A percentile compares a stretch with the other conserved stretches of the same genome.
phyloP scores from a whole-genome alignment of 2,888 invertebrate genomes.

The Standfussiana lucernea region DNA sequence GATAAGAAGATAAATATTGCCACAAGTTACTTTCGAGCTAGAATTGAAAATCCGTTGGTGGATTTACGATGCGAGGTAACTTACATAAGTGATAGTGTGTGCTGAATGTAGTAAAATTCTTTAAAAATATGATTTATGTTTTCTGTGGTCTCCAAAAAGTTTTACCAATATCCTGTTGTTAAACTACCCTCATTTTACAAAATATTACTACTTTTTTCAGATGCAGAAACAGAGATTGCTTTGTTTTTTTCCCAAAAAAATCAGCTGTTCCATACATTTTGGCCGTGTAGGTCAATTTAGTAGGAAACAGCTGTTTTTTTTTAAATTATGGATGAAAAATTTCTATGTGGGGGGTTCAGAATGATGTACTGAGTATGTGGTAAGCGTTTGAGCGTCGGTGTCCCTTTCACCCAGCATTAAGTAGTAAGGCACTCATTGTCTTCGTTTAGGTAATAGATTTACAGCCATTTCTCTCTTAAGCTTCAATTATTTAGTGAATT shows the following conservation, averaged over 20 bases:
- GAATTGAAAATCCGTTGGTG: constrained; percentile 76
- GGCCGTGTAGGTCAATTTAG: too few relatives aligned
- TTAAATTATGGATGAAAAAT: too few relatives aligned
- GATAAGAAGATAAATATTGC: constrained; percentile 79
- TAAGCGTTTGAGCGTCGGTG: too few relatives aligned
- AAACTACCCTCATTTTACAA: constrained; percentile 47
- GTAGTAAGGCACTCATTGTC: not conserved
- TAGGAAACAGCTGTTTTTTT: too few relatives aligned
- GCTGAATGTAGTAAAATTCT: not conserved
- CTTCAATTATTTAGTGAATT: not conserved
- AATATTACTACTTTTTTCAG: too few relatives aligned
- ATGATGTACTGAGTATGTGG: too few relatives aligned
- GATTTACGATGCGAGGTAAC: constrained; percentile 83
- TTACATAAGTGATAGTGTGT: not conserved
- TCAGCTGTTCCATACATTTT: too few relatives aligned
- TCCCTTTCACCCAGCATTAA: not conserved
- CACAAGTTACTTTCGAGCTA: constrained; percentile 71
- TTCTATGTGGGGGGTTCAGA: too few relatives aligned
- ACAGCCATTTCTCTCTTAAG: not conserved
- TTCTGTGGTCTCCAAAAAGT: constrained; percentile 6
- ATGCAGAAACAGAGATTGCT: too few relatives aligned
- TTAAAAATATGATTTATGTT: not conserved
- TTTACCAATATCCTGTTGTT: constrained; percentile 9
- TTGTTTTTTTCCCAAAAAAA: too few relatives aligned
- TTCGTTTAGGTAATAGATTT: not conserved